phyloP scores from a whole-genome alignment of 2,113 vertebrate genomes.

The Xenopus tropicalis region UCB_Xtro_10.0 CM004444.2:19986001-19986500 shows the following conservation, averaged over 20 bases:
- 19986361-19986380: conserved; percentile 46
- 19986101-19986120: too few species aligned
- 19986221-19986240: conserved; percentile 9
- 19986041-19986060: too few species aligned
- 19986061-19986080: too few species aligned
- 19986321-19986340: conserved; percentile 40
- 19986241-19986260: conserved; percentile 25
- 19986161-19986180: background rate
- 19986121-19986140: too few species aligned
- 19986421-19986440: conserved; percentile 44
- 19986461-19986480: conserved; percentile 25
- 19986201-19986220: too few species aligned
- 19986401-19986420: conserved; percentile 41
- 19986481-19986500: conserved; percentile 24
- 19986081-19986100: too few species aligned
- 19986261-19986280: conserved; percentile 38
- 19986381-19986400: conserved; percentile 34
- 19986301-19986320: conserved; percentile 31
- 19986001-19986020: too few species aligned
- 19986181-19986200: background rate
- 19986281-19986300: conserved; percentile 39
- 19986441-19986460: conserved; percentile 36
- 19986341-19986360: conserved; percentile 41
- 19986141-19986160: background rate
- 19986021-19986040: too few species aligned